Base-by-base conservation (phyloP, 2,797 vertebrate genomes). In the Eurystomus glaucurus region DNA sequence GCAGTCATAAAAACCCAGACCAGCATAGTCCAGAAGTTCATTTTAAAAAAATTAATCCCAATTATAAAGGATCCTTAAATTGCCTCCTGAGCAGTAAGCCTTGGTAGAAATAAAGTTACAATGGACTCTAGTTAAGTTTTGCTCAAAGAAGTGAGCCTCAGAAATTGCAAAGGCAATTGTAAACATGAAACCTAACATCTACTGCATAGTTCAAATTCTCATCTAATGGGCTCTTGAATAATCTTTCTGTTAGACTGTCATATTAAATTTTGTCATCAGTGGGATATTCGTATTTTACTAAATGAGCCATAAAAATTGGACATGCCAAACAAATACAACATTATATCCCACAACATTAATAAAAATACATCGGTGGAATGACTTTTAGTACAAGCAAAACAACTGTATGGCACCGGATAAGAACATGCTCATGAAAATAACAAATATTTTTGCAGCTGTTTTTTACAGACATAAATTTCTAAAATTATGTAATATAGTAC, bases 281-380 rank as follows among this genome's bases (percentile, higher is more conserved):
- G 87, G 51, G 80, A 92, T 83, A 95, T 18, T 91, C 41, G 33
- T 71, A 93, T 87, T 89, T 95, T 95, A 48, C 50, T 94, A 92
- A 94, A 91, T 60, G 39, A 90, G 23, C 80, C 77, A 82, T 46
- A 85, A 88, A 87, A 96, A 93, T 52, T 33, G 35, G 52, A 85
- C 71, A 85, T 23, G 60, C 72, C 77, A 80, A 93, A 91, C 52
- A 85, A 79, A 70, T 20, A 85, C 15, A 79, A 48, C 43, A 79
- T 70, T 89, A 57, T 82, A 90, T 50, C 29, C 26, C 46, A 80
- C 15, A 48, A 77, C 26, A 91, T 52, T 33, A 88, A 93, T 88
- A 90, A 95, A 94, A 95, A 92, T 35, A 60, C 28, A 80, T 66
- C 55, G 80, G 20, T 12, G 60, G 25, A 85, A 90, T 60, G 12